Conservation (phyloP, 1,140 invertebrate genomes). For the Drosophila paulistorum region DNA sequence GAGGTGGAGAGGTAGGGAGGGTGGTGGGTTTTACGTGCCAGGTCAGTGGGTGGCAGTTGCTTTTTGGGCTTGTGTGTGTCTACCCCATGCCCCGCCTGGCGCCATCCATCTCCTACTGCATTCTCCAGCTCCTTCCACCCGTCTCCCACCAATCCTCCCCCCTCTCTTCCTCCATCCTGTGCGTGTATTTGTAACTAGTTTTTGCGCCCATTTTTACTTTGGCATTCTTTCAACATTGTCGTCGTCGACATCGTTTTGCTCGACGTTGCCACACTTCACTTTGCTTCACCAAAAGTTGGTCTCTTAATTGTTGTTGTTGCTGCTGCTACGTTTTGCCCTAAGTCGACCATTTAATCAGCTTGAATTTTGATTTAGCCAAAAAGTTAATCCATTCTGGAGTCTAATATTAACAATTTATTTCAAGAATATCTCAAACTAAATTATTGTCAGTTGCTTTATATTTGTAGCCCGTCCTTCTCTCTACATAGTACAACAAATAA, state of each 20-base stretch:
- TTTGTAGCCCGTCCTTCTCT: no score
- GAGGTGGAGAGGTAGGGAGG: no score
- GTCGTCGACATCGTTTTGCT: conserved; percentile 8
- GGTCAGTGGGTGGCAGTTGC: conserved; percentile 71
- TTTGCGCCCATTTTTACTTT: conserved; percentile 76
- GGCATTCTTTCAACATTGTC: conserved; percentile 47
- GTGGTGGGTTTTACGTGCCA: conserved; percentile 53
- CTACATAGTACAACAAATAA: no score
- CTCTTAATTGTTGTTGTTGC: not conserved
- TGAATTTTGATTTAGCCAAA: not conserved
- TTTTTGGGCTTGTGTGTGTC: conserved; percentile 55
- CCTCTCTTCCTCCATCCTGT: conserved; percentile 9
- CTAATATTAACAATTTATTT: no score
- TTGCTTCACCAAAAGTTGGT: not conserved
- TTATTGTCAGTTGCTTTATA: no score
- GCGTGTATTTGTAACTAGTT: conserved; percentile 71
- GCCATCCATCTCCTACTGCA: not conserved
- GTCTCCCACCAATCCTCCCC: not conserved
- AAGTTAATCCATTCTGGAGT: not conserved
- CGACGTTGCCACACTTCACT: conserved; percentile 52
- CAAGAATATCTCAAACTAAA: no score
- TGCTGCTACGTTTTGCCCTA: not conserved
- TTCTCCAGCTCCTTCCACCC: not conserved
- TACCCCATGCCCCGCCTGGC: conserved; percentile 35
- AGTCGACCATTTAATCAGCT: no score